Evolutionary conservation across 2,888 invertebrate genomes (phyloP).

Genomic region (Drosophila mercatorum): DNA sequence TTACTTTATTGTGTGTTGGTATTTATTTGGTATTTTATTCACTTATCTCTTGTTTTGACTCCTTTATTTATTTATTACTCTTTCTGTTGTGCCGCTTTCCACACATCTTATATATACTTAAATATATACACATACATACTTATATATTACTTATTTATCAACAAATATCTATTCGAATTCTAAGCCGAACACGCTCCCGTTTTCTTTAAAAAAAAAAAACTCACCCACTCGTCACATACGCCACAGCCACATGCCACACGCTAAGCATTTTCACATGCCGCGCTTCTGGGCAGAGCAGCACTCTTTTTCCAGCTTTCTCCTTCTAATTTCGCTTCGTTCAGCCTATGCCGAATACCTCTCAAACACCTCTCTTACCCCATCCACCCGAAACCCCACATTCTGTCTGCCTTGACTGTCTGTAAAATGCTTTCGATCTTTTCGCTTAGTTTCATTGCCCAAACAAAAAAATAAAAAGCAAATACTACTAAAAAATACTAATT

Average conservation of each 20-base stretch:
- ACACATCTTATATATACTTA: slow-evolving; percentile 21
- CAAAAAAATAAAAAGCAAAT: slow-evolving; percentile 7
- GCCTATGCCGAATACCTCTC: slow-evolving; percentile 27
- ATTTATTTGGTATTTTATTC: slow-evolving; percentile 62
- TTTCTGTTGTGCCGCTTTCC: slow-evolving; percentile 69
- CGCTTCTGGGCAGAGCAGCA: slow-evolving; percentile 58
- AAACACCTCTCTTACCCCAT: slow-evolving; percentile 10
- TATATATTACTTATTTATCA: slow-evolving; percentile 37
- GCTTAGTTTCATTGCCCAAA: slow-evolving; percentile 45
- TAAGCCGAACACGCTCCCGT: slow-evolving; percentile 27
- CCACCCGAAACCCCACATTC: slow-evolving; percentile 20
- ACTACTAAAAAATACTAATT: slow-evolving; percentile 1
- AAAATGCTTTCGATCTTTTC: slow-evolving; percentile 37
- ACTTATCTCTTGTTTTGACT: slow-evolving; percentile 53
- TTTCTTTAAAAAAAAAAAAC: slow-evolving; percentile 7
- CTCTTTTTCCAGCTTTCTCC: slow-evolving; percentile 42
- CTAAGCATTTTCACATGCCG: slow-evolving; percentile 39
- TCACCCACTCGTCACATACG: slow-evolving; percentile 42
- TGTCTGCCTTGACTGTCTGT: slow-evolving; percentile 42
- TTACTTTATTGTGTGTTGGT: slow-evolving; percentile 73
- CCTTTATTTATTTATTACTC: not conserved
- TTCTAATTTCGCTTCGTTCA: slow-evolving; percentile 34
- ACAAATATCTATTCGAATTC: slow-evolving; percentile 22
- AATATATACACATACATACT: slow-evolving; percentile 6
- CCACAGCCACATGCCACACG: slow-evolving; percentile 34